Conservation (phyloP, 1,140 invertebrate genomes). For the Asobara japonica region DNA sequence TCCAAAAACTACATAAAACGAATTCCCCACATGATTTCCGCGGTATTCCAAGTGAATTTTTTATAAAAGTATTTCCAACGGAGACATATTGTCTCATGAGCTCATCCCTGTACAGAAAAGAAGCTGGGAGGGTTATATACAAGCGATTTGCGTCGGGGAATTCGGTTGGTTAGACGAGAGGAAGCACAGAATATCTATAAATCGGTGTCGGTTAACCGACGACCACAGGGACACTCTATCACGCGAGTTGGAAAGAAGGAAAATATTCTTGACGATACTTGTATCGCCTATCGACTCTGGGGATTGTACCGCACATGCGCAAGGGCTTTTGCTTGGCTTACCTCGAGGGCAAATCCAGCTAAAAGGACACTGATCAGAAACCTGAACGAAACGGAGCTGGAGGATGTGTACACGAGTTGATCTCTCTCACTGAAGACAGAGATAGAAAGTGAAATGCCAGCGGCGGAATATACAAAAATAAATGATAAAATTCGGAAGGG, state of each 20-base stretch:
- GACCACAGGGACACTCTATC: constrained; percentile 29
- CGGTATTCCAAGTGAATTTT: background rate
- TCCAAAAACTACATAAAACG: background rate
- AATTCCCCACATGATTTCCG: background rate
- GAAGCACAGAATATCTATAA: background rate
- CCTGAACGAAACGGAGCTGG: background rate
- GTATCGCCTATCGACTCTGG: constrained; percentile 2
- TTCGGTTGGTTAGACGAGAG: constrained; percentile 2
- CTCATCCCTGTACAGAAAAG: background rate
- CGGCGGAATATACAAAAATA: background rate
- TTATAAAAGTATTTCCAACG: background rate
- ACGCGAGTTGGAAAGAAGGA: constrained; percentile 9
- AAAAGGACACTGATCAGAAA: background rate
- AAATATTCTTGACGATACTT: constrained; percentile 27
- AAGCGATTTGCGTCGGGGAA: constrained; percentile 19
- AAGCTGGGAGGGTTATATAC: background rate
- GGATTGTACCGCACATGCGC: background rate
- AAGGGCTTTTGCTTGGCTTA: background rate
- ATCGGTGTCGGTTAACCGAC: constrained; percentile 23
- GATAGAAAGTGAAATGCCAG: background rate
- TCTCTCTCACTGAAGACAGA: background rate
- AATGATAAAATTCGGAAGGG: constrained; percentile 3
- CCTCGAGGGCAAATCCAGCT: background rate
- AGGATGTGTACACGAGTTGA: background rate
- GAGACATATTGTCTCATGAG: background rate